Conservation (phyloP, 2,888 invertebrate genomes). For the Heteromurus nitidus region DNA sequence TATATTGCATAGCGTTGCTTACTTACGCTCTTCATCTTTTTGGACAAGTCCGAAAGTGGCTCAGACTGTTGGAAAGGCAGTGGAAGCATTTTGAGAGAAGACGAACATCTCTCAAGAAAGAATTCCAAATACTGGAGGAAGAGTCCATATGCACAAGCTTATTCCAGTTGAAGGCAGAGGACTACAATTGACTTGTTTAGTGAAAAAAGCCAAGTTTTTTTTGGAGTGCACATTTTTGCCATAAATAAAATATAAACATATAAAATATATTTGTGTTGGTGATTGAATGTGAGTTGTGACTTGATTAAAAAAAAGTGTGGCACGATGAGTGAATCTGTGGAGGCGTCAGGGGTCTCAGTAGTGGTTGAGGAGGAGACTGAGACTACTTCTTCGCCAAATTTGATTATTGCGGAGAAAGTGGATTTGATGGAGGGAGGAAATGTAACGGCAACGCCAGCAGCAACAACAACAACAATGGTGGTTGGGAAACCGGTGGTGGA, state of each 20-base stretch:
- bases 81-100: slow-evolving; percentile 41
- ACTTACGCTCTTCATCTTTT: not conserved
- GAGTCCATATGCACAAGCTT: slow-evolving; percentile 56
- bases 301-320: too few relatives aligned
- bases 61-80: slow-evolving; percentile 52
- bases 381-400: too few relatives aligned
- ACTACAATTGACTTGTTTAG: slow-evolving; percentile 42
- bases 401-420: too few relatives aligned
- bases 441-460: not conserved
- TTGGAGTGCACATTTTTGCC: too few relatives aligned
- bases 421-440: too few relatives aligned
- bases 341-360: not conserved
- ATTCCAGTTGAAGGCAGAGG: slow-evolving; percentile 62
- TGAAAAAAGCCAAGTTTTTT: too few relatives aligned
- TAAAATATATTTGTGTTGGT: too few relatives aligned
- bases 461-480: not conserved
- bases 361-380: not conserved
- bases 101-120: slow-evolving; percentile 18
- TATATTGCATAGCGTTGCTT: not conserved
- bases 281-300: too few relatives aligned
- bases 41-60: slow-evolving; percentile 52
- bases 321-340: slow-evolving; percentile 2
- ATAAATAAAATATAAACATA: too few relatives aligned
- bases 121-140: slow-evolving; percentile 37
- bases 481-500: slow-evolving; percentile 3